Conservation (phyloP, 2,113 vertebrate genomes). For the Sclerurus mexicanus region DNA sequence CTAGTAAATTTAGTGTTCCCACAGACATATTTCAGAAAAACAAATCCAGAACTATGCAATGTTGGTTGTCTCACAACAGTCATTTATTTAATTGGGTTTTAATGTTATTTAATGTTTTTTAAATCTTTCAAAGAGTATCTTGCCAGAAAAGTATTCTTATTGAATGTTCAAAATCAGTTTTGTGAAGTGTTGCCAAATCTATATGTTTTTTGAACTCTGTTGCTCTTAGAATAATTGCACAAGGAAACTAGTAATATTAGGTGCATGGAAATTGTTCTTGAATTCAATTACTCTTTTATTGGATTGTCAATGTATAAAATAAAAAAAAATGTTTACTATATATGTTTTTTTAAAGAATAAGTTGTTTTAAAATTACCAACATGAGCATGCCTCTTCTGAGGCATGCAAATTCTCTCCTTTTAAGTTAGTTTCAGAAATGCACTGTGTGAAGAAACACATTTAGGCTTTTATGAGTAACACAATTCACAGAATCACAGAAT, state of each 20-base stretch:
- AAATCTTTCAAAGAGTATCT: background rate
- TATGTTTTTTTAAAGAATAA: background rate
- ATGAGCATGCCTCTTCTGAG: background rate
- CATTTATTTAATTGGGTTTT: background rate
- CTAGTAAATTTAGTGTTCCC: background rate
- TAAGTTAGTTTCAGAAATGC: background rate
- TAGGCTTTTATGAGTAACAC: background rate
- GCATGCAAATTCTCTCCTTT: background rate
- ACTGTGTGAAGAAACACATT: background rate
- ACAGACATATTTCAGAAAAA: background rate
- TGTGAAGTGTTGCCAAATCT: background rate
- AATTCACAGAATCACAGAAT: background rate
- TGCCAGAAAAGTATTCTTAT: background rate
- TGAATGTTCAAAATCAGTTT: background rate
- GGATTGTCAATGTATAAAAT: background rate
- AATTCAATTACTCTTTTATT: background rate
- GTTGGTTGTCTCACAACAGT: background rate
- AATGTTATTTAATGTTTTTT: background rate
- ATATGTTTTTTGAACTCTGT: background rate
- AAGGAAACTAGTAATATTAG: background rate
- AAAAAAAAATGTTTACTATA: background rate
- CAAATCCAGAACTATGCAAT: background rate
- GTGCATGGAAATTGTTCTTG: background rate
- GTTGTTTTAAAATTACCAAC: background rate
- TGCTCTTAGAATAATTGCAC: background rate